Evolutionary conservation across 2,888 invertebrate genomes (phyloP).

Genomic region (Arge pagana): DNA sequence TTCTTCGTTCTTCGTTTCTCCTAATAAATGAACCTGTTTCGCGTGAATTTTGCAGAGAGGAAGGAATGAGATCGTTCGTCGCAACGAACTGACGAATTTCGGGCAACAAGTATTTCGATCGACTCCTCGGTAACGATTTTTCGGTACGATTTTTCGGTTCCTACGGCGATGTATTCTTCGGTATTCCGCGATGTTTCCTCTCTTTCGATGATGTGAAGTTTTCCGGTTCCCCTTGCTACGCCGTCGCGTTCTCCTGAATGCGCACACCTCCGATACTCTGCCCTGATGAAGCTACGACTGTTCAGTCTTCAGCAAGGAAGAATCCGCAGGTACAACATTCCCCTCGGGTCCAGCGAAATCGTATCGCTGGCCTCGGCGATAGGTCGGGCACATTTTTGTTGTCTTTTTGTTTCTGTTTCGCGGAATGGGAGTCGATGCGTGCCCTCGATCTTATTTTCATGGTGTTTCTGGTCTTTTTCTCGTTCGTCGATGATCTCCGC

Average conservation of each 20-base stretch:
- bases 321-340: constrained; percentile 5
- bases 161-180: not conserved
- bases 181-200: not conserved
- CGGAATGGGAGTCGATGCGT: no score
- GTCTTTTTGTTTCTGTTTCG: no score
- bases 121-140: not conserved
- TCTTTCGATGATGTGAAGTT: constrained; percentile 6
- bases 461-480: no score
- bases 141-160: not conserved
- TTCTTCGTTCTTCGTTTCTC: constrained; percentile 2
- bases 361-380: no score
- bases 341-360: no score
- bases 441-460: no score
- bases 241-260: constrained; percentile 8
- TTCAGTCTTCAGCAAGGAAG: constrained; percentile 34
- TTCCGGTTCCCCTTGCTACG: no score
- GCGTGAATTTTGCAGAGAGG: constrained; percentile 1
- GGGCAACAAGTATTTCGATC: constrained; percentile 6
- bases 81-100: not conserved
- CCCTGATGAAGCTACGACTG: constrained; percentile 39
- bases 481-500: no score
- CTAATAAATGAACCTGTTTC: not conserved
- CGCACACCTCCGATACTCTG: constrained; percentile 22
- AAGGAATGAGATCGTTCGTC: constrained; percentile 2
- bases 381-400: no score